Evolutionary conservation across 30 jellyfish, hydroid and myxozoan genomes (phyloP), one percentile per base, ranked within the genome.

Genomic region (Aurelia aurita): DNA sequence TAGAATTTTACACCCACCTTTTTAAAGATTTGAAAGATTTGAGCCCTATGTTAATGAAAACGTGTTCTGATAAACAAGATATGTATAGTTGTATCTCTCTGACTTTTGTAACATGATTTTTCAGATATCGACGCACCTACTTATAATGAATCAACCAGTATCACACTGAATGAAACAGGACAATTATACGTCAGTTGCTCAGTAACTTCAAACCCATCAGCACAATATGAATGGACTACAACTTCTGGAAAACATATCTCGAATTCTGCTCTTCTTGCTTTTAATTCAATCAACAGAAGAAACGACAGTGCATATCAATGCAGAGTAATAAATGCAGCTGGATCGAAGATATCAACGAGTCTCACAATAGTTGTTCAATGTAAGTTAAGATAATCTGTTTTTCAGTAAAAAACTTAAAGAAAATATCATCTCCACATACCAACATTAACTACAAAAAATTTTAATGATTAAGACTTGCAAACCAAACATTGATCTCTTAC

Each of bases 41-140:
- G n/a, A n/a, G n/a, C n/a, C n/a, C n/a, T n/a, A n/a, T n/a, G n/a
- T n/a, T n/a, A n/a, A n/a, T n/a, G n/a, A n/a, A n/a, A n/a, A n/a
- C n/a, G n/a, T n/a, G n/a, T n/a, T n/a, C n/a, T n/a, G n/a, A n/a
- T n/a, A n/a, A 4, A 39, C 1, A 4, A 6, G 51, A 39, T 0
- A 39, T 39, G 15, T 39, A 6, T 39, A 2, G 51, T 39, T 39
- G 51, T 9, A 39, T 39, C 51, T 0, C 15, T 39, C 15, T 39
- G 16, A 39, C 9, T 2, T 39, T 35, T 39, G 12, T 39, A 39
- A 4, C 51, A 39, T 39, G 15, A 39, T 39, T 39, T 39, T 39
- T 6, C 67, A 86, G 95, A 60, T 66, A 80, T 86, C 23, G 89
- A 68, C 72, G 32, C 3, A 8, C 89, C 95, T 23, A 64, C 86